Base-by-base conservation (phyloP, 2,888 invertebrate species). In the Cyclophora punctaria region DNA sequence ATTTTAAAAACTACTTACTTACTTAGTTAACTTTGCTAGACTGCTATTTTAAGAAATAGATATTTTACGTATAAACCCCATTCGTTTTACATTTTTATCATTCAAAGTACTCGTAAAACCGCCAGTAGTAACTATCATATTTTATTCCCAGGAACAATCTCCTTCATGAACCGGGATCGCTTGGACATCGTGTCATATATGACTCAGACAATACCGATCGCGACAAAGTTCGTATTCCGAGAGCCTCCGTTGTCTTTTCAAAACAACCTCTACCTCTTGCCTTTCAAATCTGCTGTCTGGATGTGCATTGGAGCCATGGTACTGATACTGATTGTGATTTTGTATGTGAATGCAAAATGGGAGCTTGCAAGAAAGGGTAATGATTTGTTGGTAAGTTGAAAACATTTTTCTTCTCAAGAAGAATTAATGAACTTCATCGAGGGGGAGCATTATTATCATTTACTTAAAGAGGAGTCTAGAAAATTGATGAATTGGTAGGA, bases 201-300 rank as follows among this genome's bases (percentile, higher is more conserved):
- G 34, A 75, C 82, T 1, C 72, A 78, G 49, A 87, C 90, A 0
- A 72, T 79, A 1, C 71, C 75, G 6, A 67, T 82, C 0, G 66
- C 66, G 3, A 65, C 87, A 0, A 83, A 75, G 52, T 92, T 93
- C 60, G 80, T 93, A 46, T 93, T 93, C 68, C 89, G 91, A 4
- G 90, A 91, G 51, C 93, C 93, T 1, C 89, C 92, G 3, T 74
- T 93, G 4, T 92, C 93, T 0, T 90, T 90, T 51, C 90, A 92
- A 4, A 89, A 89, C 56, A 94, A 93, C 67, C 84, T 94, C 51
- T 93, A 91, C 64, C 74, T 89, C 1, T 71, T 93, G 41, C 92
- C 93, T 0, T 93, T 93, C 64, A 83, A 88, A 41, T 75, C 73
- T 3, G 67, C 76, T 0, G 93, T 93, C 1, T 93, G 93, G 93